phyloP scores from a whole-genome alignment of 2,797 vertebrate genomes.

The Eulemur rubriventer region DNA sequence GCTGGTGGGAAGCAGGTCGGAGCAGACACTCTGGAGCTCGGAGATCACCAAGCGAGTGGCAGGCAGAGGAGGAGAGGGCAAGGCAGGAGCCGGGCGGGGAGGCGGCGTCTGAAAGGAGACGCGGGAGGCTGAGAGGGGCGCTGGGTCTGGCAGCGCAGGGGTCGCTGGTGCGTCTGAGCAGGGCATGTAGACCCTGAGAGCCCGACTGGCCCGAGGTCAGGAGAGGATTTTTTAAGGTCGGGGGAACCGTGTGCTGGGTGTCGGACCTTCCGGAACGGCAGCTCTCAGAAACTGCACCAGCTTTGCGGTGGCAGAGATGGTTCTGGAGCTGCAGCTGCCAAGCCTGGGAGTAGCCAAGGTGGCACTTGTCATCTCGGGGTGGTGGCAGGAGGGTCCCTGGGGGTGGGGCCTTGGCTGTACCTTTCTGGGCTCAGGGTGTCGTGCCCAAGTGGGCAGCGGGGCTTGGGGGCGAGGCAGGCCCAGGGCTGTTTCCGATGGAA shows the following conservation, averaged over 20 bases:
- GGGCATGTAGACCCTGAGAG: too few relatives aligned
- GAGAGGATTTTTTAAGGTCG: not conserved
- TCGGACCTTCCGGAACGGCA: not conserved
- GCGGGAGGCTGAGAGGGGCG: not conserved
- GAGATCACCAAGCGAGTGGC: not conserved
- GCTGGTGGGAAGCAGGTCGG: not conserved
- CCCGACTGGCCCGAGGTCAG: not conserved
- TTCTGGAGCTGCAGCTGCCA: not conserved
- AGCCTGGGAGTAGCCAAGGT: not conserved
- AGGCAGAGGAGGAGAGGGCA: not conserved
- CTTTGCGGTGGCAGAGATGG: not conserved
- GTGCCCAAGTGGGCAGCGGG: not conserved
- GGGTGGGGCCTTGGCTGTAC: not conserved
- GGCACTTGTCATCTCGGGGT: fast-evolving
- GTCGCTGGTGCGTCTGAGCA: not conserved
- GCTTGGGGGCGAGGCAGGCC: fast-evolving
- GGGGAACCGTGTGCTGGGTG: not conserved
- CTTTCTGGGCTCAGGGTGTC: not conserved
- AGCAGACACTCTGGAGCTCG: not conserved
- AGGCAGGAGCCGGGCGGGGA: not conserved
- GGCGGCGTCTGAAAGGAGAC: fast-evolving
- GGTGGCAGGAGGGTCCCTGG: not conserved
- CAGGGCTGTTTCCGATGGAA: not conserved
- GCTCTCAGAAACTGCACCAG: not conserved
- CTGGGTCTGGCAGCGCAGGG: not conserved